Evolutionary conservation across 2,113 vertebrate genomes (phyloP).

Genomic region (Barnardius zonarius): DNA sequence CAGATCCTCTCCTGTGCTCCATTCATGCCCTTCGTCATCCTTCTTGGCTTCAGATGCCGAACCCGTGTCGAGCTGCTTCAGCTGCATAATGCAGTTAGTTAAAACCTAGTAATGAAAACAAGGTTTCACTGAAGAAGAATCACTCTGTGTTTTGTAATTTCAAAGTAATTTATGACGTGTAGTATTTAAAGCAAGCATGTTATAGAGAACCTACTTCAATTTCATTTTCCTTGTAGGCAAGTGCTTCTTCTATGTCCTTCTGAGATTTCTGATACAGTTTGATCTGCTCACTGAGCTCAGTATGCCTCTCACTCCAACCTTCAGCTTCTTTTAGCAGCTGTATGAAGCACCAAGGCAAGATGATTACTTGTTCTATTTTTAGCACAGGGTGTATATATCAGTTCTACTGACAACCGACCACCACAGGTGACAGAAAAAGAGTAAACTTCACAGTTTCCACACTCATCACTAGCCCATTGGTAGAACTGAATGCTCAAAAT

Average conservation of each 20-base stretch:
- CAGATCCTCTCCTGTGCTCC: constrained; percentile 74
- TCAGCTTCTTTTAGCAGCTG: constrained; percentile 86
- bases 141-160: not conserved
- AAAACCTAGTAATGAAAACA: constrained; percentile 80
- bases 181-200: not conserved
- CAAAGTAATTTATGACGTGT: not conserved
- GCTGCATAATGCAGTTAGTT: constrained; percentile 88
- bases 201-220: constrained; percentile 79
- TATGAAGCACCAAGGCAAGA: constrained; percentile 1
- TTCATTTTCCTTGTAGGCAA: constrained; percentile 89
- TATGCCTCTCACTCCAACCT: constrained; percentile 86
- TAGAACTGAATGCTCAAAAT: not conserved
- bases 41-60: constrained; percentile 60
- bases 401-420: not conserved
- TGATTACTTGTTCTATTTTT: not conserved
- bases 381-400: not conserved
- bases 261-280: constrained; percentile 85
- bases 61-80: constrained; percentile 81
- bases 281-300: constrained; percentile 86
- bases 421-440: not conserved
- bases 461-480: not conserved
- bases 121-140: not conserved
- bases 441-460: not conserved
- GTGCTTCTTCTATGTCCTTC: constrained; percentile 86
- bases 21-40: constrained; percentile 49